These are phyloP conservation scores for Oreochromis mossambicus DNA, from an alignment of 2,797 vertebrate genomes.

Conservation along the genomic window DNA sequence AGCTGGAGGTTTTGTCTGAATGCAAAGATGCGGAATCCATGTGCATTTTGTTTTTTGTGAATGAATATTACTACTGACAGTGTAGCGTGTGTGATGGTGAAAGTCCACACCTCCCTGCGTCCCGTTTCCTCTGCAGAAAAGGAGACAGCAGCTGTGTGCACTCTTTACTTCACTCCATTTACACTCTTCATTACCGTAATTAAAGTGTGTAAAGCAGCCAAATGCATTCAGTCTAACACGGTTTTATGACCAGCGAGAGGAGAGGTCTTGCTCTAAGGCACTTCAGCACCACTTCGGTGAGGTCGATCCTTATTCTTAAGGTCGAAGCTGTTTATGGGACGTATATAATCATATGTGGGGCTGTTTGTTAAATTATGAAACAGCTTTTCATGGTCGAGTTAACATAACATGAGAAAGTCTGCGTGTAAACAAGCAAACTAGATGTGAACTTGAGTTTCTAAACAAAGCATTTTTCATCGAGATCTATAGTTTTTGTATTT, in stretches of 20 bases:
- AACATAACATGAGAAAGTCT: background rate
- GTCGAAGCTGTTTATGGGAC: background rate
- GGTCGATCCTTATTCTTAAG: background rate
- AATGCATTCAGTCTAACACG: background rate
- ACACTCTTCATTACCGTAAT: background rate
- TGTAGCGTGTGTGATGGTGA: constrained; percentile 9
- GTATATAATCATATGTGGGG: background rate
- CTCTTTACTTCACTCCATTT: background rate
- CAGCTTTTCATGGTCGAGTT: background rate
- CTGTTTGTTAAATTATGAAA: background rate
- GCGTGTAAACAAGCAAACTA: background rate
- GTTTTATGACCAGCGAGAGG: background rate
- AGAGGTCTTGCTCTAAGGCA: background rate
- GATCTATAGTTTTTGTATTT: background rate
- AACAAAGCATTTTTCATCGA: background rate
- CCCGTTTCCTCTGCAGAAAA: constrained; percentile 17
- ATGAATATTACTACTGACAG: constrained; percentile 37
- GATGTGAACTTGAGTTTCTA: background rate
- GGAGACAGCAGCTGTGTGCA: background rate
- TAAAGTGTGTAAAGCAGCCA: background rate
- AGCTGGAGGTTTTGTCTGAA: constrained; percentile 8
- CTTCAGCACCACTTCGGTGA: background rate
- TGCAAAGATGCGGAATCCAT: constrained; percentile 18
- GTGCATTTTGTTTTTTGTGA: constrained; percentile 40
- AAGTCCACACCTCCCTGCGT: constrained; percentile 33